A percentile compares a stretch with the other conserved stretches of the same genome.
phyloP scores from a whole-genome alignment of 64 coral and sea anemone genomes.

The Pachyseris speciosa region DNA sequence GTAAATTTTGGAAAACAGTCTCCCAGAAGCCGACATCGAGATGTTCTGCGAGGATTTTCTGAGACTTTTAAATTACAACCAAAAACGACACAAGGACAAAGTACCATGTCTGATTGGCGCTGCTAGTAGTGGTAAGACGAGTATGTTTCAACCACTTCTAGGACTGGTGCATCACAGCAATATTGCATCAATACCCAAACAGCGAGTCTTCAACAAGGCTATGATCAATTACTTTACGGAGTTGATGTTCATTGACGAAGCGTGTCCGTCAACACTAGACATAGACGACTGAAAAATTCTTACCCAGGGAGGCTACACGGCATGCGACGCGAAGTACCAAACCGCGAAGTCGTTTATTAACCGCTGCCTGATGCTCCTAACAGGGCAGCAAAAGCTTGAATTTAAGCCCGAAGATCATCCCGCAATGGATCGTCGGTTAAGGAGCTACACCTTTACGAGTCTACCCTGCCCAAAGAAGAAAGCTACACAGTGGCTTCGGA shows the following conservation, averaged over 20 bases:
- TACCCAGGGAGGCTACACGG: no score
- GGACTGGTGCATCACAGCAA: slow-evolving; percentile 9
- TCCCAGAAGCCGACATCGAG: background rate
- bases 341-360: no score
- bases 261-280: slow-evolving; percentile 13
- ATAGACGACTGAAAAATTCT: no score
- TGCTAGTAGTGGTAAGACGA: slow-evolving; percentile 40
- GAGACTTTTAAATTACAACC: slow-evolving; percentile 55
- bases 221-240: slow-evolving; percentile 15
- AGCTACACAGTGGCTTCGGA: no score
- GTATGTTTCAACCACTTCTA: slow-evolving; percentile 2
- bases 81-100: slow-evolving; percentile 69
- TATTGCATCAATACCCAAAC: slow-evolving; percentile 20
- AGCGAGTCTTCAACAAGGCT: slow-evolving; percentile 40
- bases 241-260: slow-evolving; percentile 57
- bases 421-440: no score
- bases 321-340: no score
- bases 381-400: no score
- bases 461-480: no score
- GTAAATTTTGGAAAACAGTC: slow-evolving; percentile 20
- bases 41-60: slow-evolving; percentile 63
- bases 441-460: no score
- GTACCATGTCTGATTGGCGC: slow-evolving; percentile 10
- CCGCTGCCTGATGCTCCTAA: no score
- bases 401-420: no score